Evolutionary conservation across 2,797 vertebrate genomes (phyloP).

Genomic region (Valencia hispanica): DNA sequence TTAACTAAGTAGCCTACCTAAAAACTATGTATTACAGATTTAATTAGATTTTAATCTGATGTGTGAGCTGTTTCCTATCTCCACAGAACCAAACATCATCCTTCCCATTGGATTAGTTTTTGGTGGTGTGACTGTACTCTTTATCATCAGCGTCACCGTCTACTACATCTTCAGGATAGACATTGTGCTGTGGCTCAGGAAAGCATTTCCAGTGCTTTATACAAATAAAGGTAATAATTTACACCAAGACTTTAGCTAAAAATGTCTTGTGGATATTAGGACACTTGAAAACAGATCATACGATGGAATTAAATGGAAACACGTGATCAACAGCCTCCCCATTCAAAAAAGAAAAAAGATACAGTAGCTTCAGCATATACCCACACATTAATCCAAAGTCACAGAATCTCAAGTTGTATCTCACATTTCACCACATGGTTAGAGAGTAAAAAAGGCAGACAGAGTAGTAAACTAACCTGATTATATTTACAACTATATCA

Average conservation of each 20-base stretch:
- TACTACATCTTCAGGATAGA: constrained; percentile 89
- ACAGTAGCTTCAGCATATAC: not conserved
- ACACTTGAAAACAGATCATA: not conserved
- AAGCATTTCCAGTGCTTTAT: constrained; percentile 70
- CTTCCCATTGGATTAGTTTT: constrained; percentile 71
- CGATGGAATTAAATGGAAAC: not conserved
- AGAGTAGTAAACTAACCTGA: constrained; percentile 12
- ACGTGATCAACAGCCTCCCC: not conserved
- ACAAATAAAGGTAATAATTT: constrained; percentile 78
- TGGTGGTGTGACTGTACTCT: constrained; percentile 65
- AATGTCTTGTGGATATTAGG: not conserved
- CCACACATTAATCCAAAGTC: constrained; percentile 1
- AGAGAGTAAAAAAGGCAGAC: not conserved
- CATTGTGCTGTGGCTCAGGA: constrained; percentile 87
- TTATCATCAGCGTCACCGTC: constrained; percentile 66
- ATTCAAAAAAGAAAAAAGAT: not conserved
- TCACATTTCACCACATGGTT: not conserved
- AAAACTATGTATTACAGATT: not conserved
- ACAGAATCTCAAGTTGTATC: not conserved
- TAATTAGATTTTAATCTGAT: not conserved
- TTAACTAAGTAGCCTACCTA: not conserved
- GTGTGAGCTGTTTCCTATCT: constrained; percentile 12
- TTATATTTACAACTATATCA: not conserved
- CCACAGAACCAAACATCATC: constrained; percentile 77
- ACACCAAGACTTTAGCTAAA: too few species aligned